A percentile compares a stretch with the other conserved stretches of the same genome.
phyloP scores from a whole-genome alignment of 2,113 vertebrate genomes.

The Phyllostomus discolor region DNA sequence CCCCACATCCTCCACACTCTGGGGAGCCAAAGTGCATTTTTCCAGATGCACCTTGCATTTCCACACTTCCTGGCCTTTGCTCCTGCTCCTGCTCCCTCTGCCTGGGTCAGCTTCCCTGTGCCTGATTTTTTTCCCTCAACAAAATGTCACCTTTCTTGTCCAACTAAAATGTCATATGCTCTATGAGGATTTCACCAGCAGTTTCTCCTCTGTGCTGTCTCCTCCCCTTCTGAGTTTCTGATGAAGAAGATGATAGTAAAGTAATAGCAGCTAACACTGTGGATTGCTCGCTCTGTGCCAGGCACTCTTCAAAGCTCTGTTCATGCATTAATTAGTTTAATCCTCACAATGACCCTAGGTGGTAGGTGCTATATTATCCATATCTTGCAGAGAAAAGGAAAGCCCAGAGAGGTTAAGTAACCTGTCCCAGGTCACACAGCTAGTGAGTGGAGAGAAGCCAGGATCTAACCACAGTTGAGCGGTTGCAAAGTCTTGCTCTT shows the following conservation, averaged over 20 bases:
- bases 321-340: not conserved
- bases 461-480: not conserved
- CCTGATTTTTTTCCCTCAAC: not conserved
- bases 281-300: not conserved
- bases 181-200: not conserved
- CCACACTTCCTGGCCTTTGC: not conserved
- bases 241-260: not conserved
- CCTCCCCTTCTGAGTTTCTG: not conserved
- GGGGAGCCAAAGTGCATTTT: no score
- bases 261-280: not conserved
- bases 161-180: not conserved
- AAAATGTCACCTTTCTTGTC: constrained; percentile 18
- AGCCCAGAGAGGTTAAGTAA: not conserved
- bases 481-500: not conserved
- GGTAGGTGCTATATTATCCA: not conserved
- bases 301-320: not conserved
- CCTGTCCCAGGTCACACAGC: not conserved
- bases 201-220: not conserved
- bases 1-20: not conserved
- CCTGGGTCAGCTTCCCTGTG: not conserved
- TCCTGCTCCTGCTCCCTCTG: not conserved
- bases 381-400: not conserved
- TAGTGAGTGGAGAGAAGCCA: not conserved
- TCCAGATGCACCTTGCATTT: not conserved
- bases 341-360: not conserved